A percentile compares a stretch with the other conserved stretches of the same genome.
Evolutionary conservation across 2,888 invertebrate species (phyloP).

Genomic region (Scrobipalpa atriplicella): DNA sequence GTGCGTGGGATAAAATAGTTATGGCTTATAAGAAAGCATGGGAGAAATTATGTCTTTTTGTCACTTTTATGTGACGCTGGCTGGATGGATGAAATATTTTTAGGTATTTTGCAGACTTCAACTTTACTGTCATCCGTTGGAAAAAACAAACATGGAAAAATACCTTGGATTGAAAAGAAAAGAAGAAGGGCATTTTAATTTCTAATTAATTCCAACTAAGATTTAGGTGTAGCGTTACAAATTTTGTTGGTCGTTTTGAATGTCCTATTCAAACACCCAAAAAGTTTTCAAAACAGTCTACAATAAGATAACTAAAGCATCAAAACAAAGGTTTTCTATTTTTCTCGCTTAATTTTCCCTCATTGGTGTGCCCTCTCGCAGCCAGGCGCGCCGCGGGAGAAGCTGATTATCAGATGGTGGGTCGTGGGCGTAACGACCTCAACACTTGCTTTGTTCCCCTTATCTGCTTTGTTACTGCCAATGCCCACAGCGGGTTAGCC

Average conservation of each 20-base stretch:
- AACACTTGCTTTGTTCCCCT: constrained; percentile 37
- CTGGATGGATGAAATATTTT: too few relatives aligned
- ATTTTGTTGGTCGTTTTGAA: too few relatives aligned
- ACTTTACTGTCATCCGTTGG: too few relatives aligned
- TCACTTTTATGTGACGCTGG: too few relatives aligned
- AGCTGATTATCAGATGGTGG: constrained; percentile 40
- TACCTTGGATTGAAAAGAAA: too few relatives aligned
- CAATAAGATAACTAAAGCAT: background rate
- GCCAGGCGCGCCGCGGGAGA: constrained; percentile 43
- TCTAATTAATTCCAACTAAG: too few relatives aligned
- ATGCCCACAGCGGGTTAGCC: constrained; percentile 21
- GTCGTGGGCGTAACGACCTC: constrained; percentile 35
- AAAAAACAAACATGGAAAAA: too few relatives aligned
- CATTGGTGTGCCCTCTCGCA: constrained; percentile 44
- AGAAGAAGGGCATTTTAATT: too few relatives aligned
- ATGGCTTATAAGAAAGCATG: too few relatives aligned
- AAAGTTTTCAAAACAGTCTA: background rate
- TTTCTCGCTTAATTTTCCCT: constrained; percentile 39
- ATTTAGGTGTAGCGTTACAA: too few relatives aligned
- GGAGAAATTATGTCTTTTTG: too few relatives aligned
- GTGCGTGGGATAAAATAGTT: background rate
- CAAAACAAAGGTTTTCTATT: background rate
- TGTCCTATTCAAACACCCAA: background rate
- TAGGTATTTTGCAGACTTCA: too few relatives aligned
- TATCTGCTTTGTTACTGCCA: constrained; percentile 25